Base-by-base conservation (phyloP, 2,797 vertebrate species). In the Champsocephalus esox region DNA sequence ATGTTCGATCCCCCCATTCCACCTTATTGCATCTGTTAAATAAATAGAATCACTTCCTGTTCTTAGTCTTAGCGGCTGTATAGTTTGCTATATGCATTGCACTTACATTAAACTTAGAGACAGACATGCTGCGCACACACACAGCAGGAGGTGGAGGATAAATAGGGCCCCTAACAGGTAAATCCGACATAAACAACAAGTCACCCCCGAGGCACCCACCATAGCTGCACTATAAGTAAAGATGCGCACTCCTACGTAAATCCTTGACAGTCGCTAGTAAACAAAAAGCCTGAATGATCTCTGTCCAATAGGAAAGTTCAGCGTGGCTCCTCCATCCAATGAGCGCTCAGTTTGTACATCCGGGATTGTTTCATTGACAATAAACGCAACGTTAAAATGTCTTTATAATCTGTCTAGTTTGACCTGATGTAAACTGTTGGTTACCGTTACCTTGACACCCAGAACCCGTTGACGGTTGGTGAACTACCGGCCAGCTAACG, bases 311-410 rank as follows among this genome's bases (percentile, higher is more conserved):
- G 80, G 69, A 78, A 56, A 51, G 58, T 70, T 92, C 73, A 92
- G 92, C 95, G 95, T 95, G 94, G 85, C 88, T 88, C 19, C 54
- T 66, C 48, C 44, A 52, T 55, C 94, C 94, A 95, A 95, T 94
- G n/a, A 88, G 68, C 45, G 63, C n/a, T 4, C 16, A 79, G 66
- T 41, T 51, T 80, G 38, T 12, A 87, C 79, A 85, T 91, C 83
- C 87, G 70, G 34, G 65, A 62, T 41, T 46, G 59, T 38, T 59
- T 83, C 65, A 85, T 66, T 79, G 70, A 82, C 79, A 69, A 74
- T 56, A 59, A 19, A 6, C 7, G 3, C 4, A 66, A 16, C n/a
- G 5, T 6, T 45, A 55, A 38, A 38, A 28, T 3, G 9, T 49
- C 28, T 57, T 12, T 58, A 0, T 38, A 58, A 21, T 12, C 38